Conservation (phyloP, 2,113 vertebrate species). For the Chionodraco myersi region DNA sequence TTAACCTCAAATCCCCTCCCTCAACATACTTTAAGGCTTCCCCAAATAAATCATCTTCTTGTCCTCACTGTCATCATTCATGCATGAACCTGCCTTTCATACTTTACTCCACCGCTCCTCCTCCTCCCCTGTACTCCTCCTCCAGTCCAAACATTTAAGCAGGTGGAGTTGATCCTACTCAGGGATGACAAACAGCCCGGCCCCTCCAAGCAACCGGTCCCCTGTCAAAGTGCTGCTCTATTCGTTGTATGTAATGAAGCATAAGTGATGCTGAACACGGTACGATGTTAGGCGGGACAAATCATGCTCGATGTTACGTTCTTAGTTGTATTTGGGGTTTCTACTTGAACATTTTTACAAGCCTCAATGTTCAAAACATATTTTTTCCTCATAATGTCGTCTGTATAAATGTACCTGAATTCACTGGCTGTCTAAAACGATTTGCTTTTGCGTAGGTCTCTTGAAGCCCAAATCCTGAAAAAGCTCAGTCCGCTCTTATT, state of each 20-base stretch:
- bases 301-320: too few species aligned
- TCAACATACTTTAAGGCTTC: neutral
- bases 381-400: too few species aligned
- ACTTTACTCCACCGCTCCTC: neutral
- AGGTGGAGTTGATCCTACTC: conserved; percentile 69
- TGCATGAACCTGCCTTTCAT: neutral
- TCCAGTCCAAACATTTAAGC: conserved; percentile 39
- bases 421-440: too few species aligned
- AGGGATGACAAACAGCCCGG: conserved; percentile 47
- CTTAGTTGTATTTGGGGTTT: too few species aligned
- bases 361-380: too few species aligned
- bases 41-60: neutral
- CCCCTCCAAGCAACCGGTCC: conserved; percentile 31
- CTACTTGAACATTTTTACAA: too few species aligned
- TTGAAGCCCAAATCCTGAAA: too few species aligned
- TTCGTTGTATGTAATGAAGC: conserved; percentile 71
- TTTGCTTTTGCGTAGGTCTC: too few species aligned
- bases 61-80: neutral
- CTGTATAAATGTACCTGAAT: too few species aligned
- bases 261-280: conserved; percentile 37
- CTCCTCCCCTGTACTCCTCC: conserved; percentile 27
- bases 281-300: neutral
- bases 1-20: neutral
- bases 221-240: conserved; percentile 48
- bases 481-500: too few species aligned